A percentile compares a stretch with the other conserved stretches of the same genome.
Conservation (phyloP, 2,113 vertebrate genomes). For the Emydocephalus ijimae region DNA sequence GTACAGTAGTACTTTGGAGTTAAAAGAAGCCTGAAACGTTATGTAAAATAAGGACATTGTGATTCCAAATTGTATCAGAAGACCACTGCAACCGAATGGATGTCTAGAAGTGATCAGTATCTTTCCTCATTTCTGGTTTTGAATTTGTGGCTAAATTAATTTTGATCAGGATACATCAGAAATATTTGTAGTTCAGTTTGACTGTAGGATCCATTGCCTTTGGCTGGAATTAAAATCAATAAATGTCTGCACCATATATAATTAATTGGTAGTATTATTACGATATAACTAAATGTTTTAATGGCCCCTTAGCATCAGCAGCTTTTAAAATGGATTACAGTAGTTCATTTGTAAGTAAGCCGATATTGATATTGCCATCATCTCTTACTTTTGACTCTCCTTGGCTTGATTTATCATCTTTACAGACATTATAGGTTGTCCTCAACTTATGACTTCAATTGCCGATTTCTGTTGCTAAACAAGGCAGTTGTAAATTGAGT, state of each 20-base stretch:
- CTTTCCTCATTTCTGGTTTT: neutral
- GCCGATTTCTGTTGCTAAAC: neutral
- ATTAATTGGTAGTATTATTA: neutral
- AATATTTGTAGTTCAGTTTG: neutral
- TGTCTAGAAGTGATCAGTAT: neutral
- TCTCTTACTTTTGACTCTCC: neutral
- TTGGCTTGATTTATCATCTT: neutral
- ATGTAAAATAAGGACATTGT: neutral
- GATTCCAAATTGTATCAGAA: neutral
- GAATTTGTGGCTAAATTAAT: neutral
- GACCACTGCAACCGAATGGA: neutral
- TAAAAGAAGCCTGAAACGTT: neutral
- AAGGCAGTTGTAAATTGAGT: neutral
- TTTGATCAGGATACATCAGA: neutral
- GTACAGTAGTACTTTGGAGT: neutral
- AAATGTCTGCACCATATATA: neutral
- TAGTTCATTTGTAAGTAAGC: neutral
- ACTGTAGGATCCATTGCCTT: neutral
- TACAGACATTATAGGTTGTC: neutral
- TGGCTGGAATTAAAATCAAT: neutral
- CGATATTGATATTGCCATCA: neutral
- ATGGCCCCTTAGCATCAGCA: neutral
- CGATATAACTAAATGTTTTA: neutral
- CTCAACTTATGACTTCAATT: neutral
- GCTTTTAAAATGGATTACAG: neutral